These are phyloP conservation scores for Drosophila picticornis DNA, from an alignment of 2,888 invertebrate genomes.

Conservation along the genomic window DNA sequence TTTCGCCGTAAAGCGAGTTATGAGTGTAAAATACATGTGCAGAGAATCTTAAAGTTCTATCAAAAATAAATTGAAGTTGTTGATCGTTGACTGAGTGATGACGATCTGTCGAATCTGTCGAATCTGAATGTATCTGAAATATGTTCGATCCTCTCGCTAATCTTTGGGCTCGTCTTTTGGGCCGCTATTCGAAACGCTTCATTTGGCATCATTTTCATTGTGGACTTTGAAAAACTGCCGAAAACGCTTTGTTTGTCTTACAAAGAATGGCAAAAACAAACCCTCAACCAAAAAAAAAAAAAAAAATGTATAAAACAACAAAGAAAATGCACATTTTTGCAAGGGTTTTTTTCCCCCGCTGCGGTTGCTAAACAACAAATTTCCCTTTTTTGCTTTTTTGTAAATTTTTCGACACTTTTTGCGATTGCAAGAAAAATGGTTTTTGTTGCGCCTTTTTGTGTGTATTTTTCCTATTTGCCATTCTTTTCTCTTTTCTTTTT, in stretches of 20 bases:
- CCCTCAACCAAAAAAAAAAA: constrained; percentile 44
- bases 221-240: constrained; percentile 33
- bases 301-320: neutral
- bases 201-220: constrained; percentile 61
- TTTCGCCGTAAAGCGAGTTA: no score
- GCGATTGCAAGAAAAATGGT: constrained; percentile 59
- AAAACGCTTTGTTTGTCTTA: constrained; percentile 60
- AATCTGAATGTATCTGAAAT: neutral
- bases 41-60: neutral
- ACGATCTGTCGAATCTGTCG: no score
- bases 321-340: constrained; percentile 57
- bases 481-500: constrained; percentile 34
- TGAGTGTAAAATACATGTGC: neutral
- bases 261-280: constrained; percentile 73
- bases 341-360: constrained; percentile 54
- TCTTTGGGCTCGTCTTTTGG: constrained; percentile 29
- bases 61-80: constrained; percentile 1
- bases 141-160: constrained; percentile 20
- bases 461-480: constrained; percentile 32
- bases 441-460: constrained; percentile 72
- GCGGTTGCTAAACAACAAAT: constrained; percentile 42
- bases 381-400: constrained; percentile 35
- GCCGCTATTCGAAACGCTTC: constrained; percentile 51
- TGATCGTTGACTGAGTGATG: constrained; percentile 21
- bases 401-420: constrained; percentile 60